Base-by-base conservation (phyloP, 2,888 invertebrate species). In the Apamea epomidion region DNA sequence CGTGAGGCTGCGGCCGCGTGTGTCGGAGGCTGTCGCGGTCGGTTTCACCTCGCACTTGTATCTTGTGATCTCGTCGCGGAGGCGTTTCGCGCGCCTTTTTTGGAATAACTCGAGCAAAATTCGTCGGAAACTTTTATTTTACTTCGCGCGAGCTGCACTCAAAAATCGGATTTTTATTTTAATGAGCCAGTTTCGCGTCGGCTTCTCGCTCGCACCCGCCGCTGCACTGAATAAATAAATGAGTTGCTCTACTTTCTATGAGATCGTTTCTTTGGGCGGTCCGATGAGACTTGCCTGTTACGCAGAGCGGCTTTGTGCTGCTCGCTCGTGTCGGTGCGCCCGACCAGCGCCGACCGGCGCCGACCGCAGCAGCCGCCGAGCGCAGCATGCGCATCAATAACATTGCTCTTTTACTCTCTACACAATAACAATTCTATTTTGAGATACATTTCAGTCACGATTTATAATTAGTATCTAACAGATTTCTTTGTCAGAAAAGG, bases 51-150 rank as follows among this genome's bases (percentile, higher is more conserved):
- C 93, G 92, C 94, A 92, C 94, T 94, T 93, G 94, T 95, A 94
- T 95, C 95, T 93, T 92, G 92, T 91, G 92, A 95, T 96, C 96
- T 94, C 92, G 93, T 91, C 89, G 93, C 91, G 92, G 94, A 95
- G 95, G 96, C 96, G 95, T 95, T 95, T 92, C 94, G 93, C 93
- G 92, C 92, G 91, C 96, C 96, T 96, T 96, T 96, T 97, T 96
- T 96, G 96, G 96, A 94, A 94, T 96, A 97, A 96, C 95, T 96
- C 96, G 96, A 96, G 97, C 97, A 97, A 97, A 96, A 95, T 97
- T 97, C 93, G 94, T 94, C 92, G 95, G 94, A 94, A 95, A 96
- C 94, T 96, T 97, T 96, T 96, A 96, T 96, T 95, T 95, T 90
- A 91, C 94, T 94, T 93, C 94, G 94, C 94, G 94, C 95, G 93